Conservation (phyloP, 2,888 invertebrate genomes). For the Argyresthia goedartella region DNA sequence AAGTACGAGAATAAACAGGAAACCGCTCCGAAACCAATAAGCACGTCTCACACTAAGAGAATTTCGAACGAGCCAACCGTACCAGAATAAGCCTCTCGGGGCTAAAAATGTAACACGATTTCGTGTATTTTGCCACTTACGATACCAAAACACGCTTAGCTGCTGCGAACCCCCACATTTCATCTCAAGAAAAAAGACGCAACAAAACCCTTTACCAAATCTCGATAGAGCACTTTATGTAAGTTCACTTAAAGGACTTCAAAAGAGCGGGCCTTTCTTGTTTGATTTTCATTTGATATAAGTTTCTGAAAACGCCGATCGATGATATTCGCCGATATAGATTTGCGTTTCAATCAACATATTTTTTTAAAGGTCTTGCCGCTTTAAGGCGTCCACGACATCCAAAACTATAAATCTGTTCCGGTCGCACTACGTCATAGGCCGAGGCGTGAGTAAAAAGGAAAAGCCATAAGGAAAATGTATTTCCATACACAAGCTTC, state of each 20-base stretch:
- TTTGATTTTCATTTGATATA: too few species aligned
- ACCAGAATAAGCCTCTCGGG: conserved; percentile 20
- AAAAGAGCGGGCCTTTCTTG: background rate
- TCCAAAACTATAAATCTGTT: too few species aligned
- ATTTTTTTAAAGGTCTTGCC: too few species aligned
- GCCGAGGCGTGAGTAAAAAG: too few species aligned
- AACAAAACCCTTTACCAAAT: conserved; percentile 2
- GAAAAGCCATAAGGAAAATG: too few species aligned
- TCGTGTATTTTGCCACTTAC: conserved; percentile 27
- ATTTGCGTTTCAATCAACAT: too few species aligned
- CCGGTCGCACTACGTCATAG: too few species aligned
- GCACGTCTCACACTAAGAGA: background rate
- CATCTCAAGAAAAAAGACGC: conserved; percentile 5
- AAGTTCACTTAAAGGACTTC: background rate
- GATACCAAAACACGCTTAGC: conserved; percentile 22
- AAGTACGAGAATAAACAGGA: too few species aligned
- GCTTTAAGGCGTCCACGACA: too few species aligned
- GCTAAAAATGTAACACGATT: conserved; percentile 22
- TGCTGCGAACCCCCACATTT: conserved; percentile 21
- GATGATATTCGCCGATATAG: too few species aligned
- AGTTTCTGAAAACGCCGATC: too few species aligned
- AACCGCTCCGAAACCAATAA: background rate
- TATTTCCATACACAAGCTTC: too few species aligned
- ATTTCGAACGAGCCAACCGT: background rate
- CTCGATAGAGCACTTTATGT: background rate